Base-by-base conservation (phyloP, 1,140 invertebrate species). In the Drosophila saltans region DNA sequence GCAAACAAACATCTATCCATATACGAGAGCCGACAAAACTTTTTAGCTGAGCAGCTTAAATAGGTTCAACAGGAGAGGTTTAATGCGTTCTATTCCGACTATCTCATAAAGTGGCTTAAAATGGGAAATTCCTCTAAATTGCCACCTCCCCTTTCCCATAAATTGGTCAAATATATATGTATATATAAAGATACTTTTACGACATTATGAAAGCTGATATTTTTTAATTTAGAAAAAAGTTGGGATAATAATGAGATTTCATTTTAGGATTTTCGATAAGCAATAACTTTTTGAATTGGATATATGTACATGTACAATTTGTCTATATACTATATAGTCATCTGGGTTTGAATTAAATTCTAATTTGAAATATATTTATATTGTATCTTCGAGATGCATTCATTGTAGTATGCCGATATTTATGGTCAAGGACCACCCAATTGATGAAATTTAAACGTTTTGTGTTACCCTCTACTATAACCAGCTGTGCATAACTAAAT, bases 401-500 rank as follows among this genome's bases (percentile, higher is more conserved):
- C 4, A 4, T 2, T 36, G 6, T 36, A 36, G 6, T 7, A 6
- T 36, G 33, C 33, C 33, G 33, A 36, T 36, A 36, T 36, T 36
- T 7, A 52, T 2, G 21, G 2, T 9, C 45, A 52, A 52, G 45
- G 73, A 68, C 71, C 73, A 75, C 73, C 72, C 52, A 6, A 36
- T 24, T 58, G 59, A 64, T 45, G 6, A 36, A 36, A 36, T 36
- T 5, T 36, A 36, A 36, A 36, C 33, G 6, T 36, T 36, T 36
- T 36, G 3, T 36, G 0, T 30, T 30, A n/a, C 33, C 33, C 57
- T 16, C 16, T 59, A 11, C 26, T 45, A 59, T 43, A 61, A 76
- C 58, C 78, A 78, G 66, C 69, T 64, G 59, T 82, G 83, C 82
- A 82, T 82, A 79, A 59, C 75, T 78, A 88, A 88, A 76, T 63